Base-by-base conservation (phyloP, 1,140 invertebrate genomes). In the Eupeodes corollae region DNA sequence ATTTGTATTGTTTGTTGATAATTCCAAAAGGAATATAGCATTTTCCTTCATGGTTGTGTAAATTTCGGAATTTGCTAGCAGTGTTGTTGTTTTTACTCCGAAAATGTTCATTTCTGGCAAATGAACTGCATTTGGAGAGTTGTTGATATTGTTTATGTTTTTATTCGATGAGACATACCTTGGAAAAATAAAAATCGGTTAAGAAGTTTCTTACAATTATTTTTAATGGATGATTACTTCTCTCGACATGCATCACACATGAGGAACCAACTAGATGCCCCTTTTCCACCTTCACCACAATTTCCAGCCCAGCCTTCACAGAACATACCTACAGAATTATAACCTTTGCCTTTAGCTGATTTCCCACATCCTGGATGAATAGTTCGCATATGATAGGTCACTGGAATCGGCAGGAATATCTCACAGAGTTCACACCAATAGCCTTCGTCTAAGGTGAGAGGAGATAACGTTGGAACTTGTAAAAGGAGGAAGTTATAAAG, bases 361-460 rank as follows among this genome's bases (percentile, higher is more conserved):
- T 79, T 79, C 1, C 89, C 88, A 68, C 93, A 96, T 1, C 93
- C 93, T 3, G 86, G 85, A 74, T 97, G 93, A 35, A 79, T 70
- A 55, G 83, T 79, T 40, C 85, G 76, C 89, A 98, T 93, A 66
- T 98, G 93, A 54, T 89, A 87, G 1, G 88, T 93, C 0, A 96
- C 51, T 49, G 74, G 54, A 70, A 84, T 79, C 45, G 86, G 78
- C 57, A 83, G 80, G 62, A 75, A 74, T 42, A 80, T 72, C 6
- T 84, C 88, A 61, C 93, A 98, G 15, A 97, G 73, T 65, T 97
- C 93, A 67, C 93, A 98, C 30, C 60, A 68, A 37, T 61, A 58
- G 42, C 63, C 63, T 19, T 68, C 66, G 33, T 68, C 54, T 42
- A 52, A 12, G 16, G 16, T 6, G 6, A 41, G 16, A 41, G 3